Evolutionary conservation across 2,888 invertebrate genomes (phyloP), one percentile per base, ranked within the genome.

Genomic region (Pogonocherus hispidulus): DNA sequence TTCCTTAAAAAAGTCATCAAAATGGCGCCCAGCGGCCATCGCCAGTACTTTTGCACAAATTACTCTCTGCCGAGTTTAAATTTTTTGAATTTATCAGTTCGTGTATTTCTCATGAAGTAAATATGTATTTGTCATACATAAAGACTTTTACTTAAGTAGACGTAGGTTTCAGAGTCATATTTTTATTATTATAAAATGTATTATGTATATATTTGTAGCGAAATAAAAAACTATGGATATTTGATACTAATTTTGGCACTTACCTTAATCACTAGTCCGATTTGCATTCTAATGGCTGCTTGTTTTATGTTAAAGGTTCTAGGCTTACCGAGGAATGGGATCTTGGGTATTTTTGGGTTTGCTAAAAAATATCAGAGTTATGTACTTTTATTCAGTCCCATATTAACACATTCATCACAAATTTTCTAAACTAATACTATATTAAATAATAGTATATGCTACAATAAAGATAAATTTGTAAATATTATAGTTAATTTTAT

Each of bases 381-480:
- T 66, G 67, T 71, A 75, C 64, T 78, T 80, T 80, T 79, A 78
- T 80, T 81, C 80, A 80, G 79, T 80, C 79, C 79, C 76, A 77
- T 80, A 81, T 78, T 79, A 80, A 81, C 80, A 82, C 81, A 80
- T 80, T 79, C 77, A 82, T 82, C 79, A 79, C 78, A 80, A 80
- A 75, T 74, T 71, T 62, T 70, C 75, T 73, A 73, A 75, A 75
- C 76, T 78, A 78, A 69, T 69, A 67, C 70, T 74, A 73, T 70
- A 73, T 70, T 69, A 64, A 75, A 73, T 65, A 76, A 71, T 77
- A 70, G 74, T 67, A 51, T n/a, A n/a, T 32, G 52, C 70, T 72
- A 76, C 66, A 74, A 66, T 70, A 72, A 60, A 59, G 71, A 56
- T 69, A 67, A 70, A 72, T 70, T 64, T 69, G 67, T 59, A 57